Evolutionary conservation across 2,797 vertebrate genomes (phyloP), one percentile per base, ranked within the genome.

Genomic region (Enteromius mattozi): DNA sequence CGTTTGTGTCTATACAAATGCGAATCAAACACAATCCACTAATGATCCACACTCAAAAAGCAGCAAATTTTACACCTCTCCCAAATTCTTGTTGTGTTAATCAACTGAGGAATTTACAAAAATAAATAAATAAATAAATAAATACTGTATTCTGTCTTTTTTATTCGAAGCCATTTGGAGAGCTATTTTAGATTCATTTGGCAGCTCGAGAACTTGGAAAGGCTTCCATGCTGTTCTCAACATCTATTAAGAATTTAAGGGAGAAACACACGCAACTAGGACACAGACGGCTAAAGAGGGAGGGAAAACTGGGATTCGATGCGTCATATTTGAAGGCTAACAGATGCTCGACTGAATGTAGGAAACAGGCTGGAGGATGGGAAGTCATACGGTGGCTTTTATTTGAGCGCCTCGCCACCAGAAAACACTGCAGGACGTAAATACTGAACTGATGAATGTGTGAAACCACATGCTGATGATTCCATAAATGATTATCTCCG

Each of bases 231-330:
- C 89, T 91, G 93, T 91, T 92, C 92, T 92, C 93, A 88, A 88
- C 88, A 88, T 93, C 92, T 92, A 94, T 95, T 95, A 95, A 94
- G 91, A 93, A 95, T 95, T 95, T 92, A 95, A 92, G 89, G 49
- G 86, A 87, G 88, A 93, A 92, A 92, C 86, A 88, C 87, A 88
- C 87, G 87, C 86, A 94, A 93, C 86, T 94, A 92, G 94, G 93
- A 92, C 93, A 92, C 82, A 92, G 89, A 91, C 89, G 80, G 71
- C 63, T 82, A 27, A 65, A 45, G 54, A 51, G 40, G 6, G 51
- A 40, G 47, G 19, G 7, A 42, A 27, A 49, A 56, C 19, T 49
- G n/a, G 3, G 45, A 83, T 83, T 24, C n/a, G 14, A 80, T 84
- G 77, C 35, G 80, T 77, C 77, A 85, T 56, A 78, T 74, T 70